A percentile compares a stretch with the other conserved stretches of the same genome.
Evolutionary conservation across 1,140 invertebrate genomes (phyloP).

Genomic region (Bemisia tabaci): DNA sequence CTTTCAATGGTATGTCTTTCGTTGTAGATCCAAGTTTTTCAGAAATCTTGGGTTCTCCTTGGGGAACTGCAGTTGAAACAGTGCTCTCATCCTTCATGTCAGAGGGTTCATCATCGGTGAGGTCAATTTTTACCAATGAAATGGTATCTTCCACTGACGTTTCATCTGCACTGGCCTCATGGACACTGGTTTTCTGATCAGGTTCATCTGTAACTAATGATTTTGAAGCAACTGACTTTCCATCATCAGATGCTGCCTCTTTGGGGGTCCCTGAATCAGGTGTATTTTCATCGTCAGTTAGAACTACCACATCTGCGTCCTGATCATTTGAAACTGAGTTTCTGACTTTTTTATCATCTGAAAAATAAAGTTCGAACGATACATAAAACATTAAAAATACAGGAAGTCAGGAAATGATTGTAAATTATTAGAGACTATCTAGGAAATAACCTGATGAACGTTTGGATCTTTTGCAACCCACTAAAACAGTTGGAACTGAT

Average conservation of each 20-base stretch:
- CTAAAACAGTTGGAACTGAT: too few relatives aligned
- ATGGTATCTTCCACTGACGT: background rate
- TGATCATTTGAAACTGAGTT: background rate
- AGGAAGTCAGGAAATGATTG: too few relatives aligned
- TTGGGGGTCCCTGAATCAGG: background rate
- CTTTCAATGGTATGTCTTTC: background rate
- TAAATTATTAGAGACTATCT: too few relatives aligned
- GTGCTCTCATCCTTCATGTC: too few relatives aligned
- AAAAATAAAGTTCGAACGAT: too few relatives aligned
- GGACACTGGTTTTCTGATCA: background rate
- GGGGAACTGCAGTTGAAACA: background rate
- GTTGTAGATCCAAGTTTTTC: background rate
- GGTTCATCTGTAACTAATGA: background rate
- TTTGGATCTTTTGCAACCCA: too few relatives aligned
- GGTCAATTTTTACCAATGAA: background rate
- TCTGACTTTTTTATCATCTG: background rate
- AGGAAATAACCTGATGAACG: too few relatives aligned
- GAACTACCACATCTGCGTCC: background rate
- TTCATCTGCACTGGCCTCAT: background rate
- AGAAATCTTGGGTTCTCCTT: background rate
- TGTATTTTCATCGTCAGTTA: background rate
- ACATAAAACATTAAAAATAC: too few relatives aligned
- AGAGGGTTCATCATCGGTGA: background rate
- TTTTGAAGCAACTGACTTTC: background rate
- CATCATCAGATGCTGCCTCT: too few relatives aligned